Evolutionary conservation across 2,113 vertebrate species (phyloP), one percentile per base, ranked within the genome.

Genomic region (Propithecus coquereli): DNA sequence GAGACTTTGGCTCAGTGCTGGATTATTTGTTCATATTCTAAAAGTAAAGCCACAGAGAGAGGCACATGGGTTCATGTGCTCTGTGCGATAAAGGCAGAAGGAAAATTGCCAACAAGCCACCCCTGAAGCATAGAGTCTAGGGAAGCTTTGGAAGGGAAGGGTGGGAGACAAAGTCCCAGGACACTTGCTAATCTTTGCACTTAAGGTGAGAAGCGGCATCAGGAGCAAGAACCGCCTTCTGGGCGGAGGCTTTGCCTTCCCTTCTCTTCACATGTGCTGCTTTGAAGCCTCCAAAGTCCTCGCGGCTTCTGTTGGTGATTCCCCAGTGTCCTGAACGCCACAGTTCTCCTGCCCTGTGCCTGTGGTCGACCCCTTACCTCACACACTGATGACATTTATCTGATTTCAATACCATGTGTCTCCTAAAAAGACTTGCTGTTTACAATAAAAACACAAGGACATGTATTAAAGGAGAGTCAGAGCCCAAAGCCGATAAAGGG

Each of bases 371-470:
- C 30, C 30, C 18, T 6, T 52, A 59, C 68, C 68, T 3, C 8
- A 37, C 13, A 68, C 17, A 27, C 1, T 70, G n/a, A 57, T 16
- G 54, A 18, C 45, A 63, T 40, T 66, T 76, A 54, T 61, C 71
- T 89, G 63, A 82, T 76, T 86, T 86, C 32, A 57, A 43, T 30
- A 85, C 9, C 45, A 50, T 45, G 47, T 37, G 3, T 81, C 54
- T 84, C 52, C 34, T 81, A 50, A 73, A 92, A 70, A 92, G 8
- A 86, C 18, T 37, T 92, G 74, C 22, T 45, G 5, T 59, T 94
- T 70, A 68, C 5, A 82, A 22, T 79, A 71, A 91, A 90, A 92
- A 82, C 43, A 95, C 30, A 76, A 74, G 40, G 20, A 23, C n/a
- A 57, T n/a, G 37, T 2, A 79, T 14, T 57, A 37, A 57, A 81